Evolutionary conservation across 2,888 invertebrate genomes (phyloP), one percentile per base, ranked within the genome.

Genomic region (Deilephila porcellus): DNA sequence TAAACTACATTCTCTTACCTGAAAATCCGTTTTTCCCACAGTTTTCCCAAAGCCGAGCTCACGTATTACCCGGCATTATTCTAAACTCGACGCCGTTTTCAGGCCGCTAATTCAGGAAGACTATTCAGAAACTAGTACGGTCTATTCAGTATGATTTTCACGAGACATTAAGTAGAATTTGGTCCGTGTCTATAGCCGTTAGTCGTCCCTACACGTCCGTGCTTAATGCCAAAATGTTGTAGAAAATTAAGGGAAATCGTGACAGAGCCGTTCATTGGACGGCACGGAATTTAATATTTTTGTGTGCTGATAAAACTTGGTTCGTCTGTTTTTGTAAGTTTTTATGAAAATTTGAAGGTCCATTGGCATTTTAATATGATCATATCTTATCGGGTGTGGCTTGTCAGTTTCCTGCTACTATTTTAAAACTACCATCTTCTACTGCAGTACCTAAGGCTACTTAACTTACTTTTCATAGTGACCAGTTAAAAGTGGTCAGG

Each of bases 241-340:
- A 53, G 34, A 71, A 73, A 71, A 73, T 71, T 73, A 71, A 73
- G 71, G 62, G 62, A 71, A 71, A 59, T 53, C 62, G 70, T 70
- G 71, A 63, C 63, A 1, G 53, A 11, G 19, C 17, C 32, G 59
- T 17, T 56, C 53, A 19, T 29, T 64, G 37, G n/a, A 32, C 56
- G 59, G 32, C 56, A 29, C 34, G 59, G n/a, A 19, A 56, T 70
- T 53, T 53, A 14, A 70, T 70, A 56, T 71, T 71, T 71, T 71
- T 52, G 5, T 67, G 52, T 34, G 32, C 32, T 29, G 25, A 17
- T 11, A 56, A 53, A 53, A n/a, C n/a, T 71, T 8, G 34, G 34
- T 52, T 52, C 32, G 8, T 19, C 5, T n/a, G 29, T 14, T 8
- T 63, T 63, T 63, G n/a, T 37, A 3, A 37, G 8, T 63, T 56